Evolutionary conservation across 2,797 vertebrate genomes (phyloP), one percentile per base, ranked within the genome.

Genomic region (Nyctibius grandis): DNA sequence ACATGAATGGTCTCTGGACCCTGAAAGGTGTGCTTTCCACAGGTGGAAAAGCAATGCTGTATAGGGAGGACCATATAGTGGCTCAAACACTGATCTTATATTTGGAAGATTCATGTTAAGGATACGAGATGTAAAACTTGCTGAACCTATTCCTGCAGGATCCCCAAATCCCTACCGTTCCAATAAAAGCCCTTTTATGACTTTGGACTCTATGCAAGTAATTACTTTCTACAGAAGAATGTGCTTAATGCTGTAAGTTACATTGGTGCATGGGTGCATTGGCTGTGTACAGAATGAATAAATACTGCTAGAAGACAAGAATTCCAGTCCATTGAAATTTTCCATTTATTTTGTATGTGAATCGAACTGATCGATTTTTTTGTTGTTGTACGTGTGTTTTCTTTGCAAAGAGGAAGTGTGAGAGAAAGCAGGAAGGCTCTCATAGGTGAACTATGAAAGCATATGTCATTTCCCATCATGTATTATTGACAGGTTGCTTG

Each of bases 1-100:
- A 31, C 12, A 34, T 60, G 33, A 91, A 19, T 8, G 5, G 11
- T 44, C 14, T 57, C 33, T 69, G 63, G 45, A 57, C 18, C 47
- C 36, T 40, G 20, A 50, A 65, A 42, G 7, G 9, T 56, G 25
- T 26, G 34, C 23, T 44, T 16, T 26, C 42, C 47, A 54, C 29
- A 63, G 22, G 8, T 36, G 29, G 68, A 48, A 65, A 60, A 80
- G 3, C 26, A 34, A 2, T 12, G 11, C 23, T 79, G 2, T 14
- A 2, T n/a, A n/a, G 40, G 22, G n/a, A 50, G 11, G 20, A 34
- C 9, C 9, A 0, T 1, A 11, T 5, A 29, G 20, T 1, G 11
- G 4, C 33, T 82, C 4, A 1, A 20, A 13, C 25, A 9, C 4
- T 56, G 33, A 8, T 5, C 19, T 67, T 22, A 2, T 3, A 4